Evolutionary conservation across 2,113 vertebrate genomes (phyloP).

Genomic region (Alligator sinensis): DNA sequence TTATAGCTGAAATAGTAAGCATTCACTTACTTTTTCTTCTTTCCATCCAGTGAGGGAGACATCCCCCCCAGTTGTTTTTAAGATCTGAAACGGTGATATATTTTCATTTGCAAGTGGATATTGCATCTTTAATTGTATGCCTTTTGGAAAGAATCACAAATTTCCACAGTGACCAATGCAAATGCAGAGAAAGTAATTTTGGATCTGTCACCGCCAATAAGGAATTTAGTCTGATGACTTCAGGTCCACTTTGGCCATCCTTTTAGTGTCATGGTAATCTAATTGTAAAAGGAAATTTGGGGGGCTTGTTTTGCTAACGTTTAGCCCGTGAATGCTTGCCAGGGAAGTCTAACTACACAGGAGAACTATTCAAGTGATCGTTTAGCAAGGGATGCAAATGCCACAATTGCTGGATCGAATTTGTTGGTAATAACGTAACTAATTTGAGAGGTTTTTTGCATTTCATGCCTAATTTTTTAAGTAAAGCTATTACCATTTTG

Average conservation of each 20-base stretch:
- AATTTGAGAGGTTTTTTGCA: conserved; percentile 66
- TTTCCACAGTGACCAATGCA: conserved; percentile 70
- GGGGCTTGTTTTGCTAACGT: not conserved
- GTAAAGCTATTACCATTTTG: conserved; percentile 65
- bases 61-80: conserved; percentile 38
- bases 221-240: conserved; percentile 44
- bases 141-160: conserved; percentile 61
- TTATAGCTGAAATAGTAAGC: conserved; percentile 13
- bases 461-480: conserved; percentile 58
- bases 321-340: conserved; percentile 35
- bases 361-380: conserved; percentile 31
- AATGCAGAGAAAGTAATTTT: conserved; percentile 61
- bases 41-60: not conserved
- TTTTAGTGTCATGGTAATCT: conserved; percentile 50
- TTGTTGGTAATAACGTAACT: conserved; percentile 62
- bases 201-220: conserved; percentile 59
- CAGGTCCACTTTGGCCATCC: conserved; percentile 26
- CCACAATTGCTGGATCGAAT: conserved; percentile 56
- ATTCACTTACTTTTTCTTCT: not conserved
- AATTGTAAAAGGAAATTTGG: conserved; percentile 41
- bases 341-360: not conserved
- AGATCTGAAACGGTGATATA: conserved; percentile 50
- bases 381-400: conserved; percentile 28
- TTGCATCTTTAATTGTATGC: conserved; percentile 66
- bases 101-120: conserved; percentile 67